phyloP scores from a whole-genome alignment of 92 coral and sea anemone genomes.

The Epizoanthus scotinus region DNA sequence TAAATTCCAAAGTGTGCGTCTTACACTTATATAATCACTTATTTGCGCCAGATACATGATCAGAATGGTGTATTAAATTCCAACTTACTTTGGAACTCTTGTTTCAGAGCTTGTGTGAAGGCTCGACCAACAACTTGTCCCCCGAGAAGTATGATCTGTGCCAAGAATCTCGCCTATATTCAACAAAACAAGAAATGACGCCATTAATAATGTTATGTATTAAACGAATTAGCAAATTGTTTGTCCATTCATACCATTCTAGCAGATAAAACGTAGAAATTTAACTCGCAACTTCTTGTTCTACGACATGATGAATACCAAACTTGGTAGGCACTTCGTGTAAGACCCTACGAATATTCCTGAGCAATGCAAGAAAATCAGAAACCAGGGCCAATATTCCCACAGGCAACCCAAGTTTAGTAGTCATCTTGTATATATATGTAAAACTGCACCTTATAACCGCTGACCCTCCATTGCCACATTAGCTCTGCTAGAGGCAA shows the following conservation, averaged over 20 bases:
- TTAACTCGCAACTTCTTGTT: background rate
- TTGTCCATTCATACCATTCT: conserved; percentile 19
- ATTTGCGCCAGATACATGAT: background rate
- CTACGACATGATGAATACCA: background rate
- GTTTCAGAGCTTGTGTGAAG: conserved; percentile 94
- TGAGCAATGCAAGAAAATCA: too few species aligned
- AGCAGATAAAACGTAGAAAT: background rate
- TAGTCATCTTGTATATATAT: too few species aligned
- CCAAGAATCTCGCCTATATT: conserved; percentile 87
- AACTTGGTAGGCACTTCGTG: too few species aligned
- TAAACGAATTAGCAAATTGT: background rate
- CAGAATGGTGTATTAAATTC: background rate
- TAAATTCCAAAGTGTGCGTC: background rate
- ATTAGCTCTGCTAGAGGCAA: too few species aligned
- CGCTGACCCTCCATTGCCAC: too few species aligned
- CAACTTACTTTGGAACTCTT: conserved; percentile 96
- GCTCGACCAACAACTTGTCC: conserved; percentile 97
- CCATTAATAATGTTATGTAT: background rate
- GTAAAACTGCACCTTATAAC: too few species aligned
- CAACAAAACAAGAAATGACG: background rate
- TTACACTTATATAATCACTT: background rate
- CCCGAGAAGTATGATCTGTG: conserved; percentile 93
- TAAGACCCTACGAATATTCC: too few species aligned
- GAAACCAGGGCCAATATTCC: too few species aligned
- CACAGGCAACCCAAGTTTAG: too few species aligned